A percentile compares a stretch with the other conserved stretches of the same genome.
Conservation (phyloP, 2,888 invertebrate species). For the Ametastegia equiseti region DNA sequence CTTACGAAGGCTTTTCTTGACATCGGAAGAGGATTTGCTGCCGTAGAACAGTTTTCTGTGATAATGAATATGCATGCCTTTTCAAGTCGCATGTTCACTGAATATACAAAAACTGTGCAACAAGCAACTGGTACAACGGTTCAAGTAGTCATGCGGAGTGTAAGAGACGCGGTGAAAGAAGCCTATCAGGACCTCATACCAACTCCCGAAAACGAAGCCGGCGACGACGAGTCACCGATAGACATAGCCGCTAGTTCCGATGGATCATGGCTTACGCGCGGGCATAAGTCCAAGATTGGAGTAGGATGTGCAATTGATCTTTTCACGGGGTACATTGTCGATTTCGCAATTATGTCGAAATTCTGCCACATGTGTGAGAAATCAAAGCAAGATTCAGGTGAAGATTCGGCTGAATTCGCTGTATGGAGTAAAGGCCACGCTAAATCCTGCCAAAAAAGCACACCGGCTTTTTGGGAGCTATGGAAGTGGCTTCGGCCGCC, state of each 20-base stretch:
- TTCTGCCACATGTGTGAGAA: conserved; percentile 53
- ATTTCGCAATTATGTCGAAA: conserved; percentile 53
- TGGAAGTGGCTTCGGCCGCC: conserved; percentile 51
- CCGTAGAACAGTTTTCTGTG: conserved; percentile 49
- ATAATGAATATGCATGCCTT: conserved; percentile 1
- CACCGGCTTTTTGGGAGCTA: conserved; percentile 52
- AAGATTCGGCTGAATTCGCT: conserved; percentile 51
- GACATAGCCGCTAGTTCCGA: conserved; percentile 53
- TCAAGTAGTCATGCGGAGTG: background rate
- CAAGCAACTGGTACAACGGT: background rate
- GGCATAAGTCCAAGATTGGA: conserved; percentile 54
- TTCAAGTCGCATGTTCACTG: background rate
- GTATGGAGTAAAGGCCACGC: conserved; percentile 54
- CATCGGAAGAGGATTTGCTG: conserved; percentile 48
- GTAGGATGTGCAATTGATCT: conserved; percentile 53
- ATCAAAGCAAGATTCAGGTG: conserved; percentile 48
- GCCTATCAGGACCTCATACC: too few species aligned
- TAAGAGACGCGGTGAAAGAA: background rate
- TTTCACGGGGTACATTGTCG: conserved; percentile 52
- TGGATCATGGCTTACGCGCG: conserved; percentile 54
- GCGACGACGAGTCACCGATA: background rate
- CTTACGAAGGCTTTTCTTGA: conserved; percentile 49
- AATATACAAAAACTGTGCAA: background rate
- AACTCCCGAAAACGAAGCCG: background rate
- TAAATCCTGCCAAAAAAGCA: conserved; percentile 52